These are phyloP conservation scores for Abramis brama DNA, from an alignment of 2,113 vertebrate species.

Conservation along the genomic window DNA sequence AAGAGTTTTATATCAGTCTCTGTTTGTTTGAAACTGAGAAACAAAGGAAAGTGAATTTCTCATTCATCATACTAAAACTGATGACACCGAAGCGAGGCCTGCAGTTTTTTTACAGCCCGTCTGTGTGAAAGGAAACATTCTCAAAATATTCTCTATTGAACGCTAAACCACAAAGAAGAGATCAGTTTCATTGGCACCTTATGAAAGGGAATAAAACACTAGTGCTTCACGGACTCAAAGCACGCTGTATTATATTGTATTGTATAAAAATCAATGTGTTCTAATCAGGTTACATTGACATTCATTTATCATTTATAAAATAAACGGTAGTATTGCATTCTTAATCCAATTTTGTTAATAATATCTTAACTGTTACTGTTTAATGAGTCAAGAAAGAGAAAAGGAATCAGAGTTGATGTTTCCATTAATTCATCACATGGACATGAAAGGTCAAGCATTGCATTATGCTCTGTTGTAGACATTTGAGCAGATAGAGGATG, in stretches of 20 bases:
- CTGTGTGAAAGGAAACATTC: not conserved
- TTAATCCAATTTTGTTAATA: not conserved
- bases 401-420: not conserved
- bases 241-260: not conserved
- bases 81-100: not conserved
- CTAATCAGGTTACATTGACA: not conserved
- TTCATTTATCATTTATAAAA: not conserved
- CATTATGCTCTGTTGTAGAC: not conserved
- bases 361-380: not conserved
- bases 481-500: not conserved
- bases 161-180: not conserved
- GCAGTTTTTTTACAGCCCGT: not conserved
- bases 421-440: no score
- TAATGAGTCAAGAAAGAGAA: not conserved
- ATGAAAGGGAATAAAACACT: not conserved
- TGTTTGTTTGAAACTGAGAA: conserved; percentile 38
- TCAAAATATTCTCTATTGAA: not conserved
- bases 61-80: conserved; percentile 20
- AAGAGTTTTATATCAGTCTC: conserved; percentile 7
- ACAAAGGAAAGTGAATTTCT: conserved; percentile 15
- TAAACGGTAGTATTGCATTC: not conserved
- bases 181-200: not conserved
- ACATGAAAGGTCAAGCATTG: not conserved
- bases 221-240: not conserved
- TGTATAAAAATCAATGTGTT: not conserved